Evolutionary conservation across 1,140 invertebrate species (phyloP).

Genomic region (Bombus balteatus): DNA sequence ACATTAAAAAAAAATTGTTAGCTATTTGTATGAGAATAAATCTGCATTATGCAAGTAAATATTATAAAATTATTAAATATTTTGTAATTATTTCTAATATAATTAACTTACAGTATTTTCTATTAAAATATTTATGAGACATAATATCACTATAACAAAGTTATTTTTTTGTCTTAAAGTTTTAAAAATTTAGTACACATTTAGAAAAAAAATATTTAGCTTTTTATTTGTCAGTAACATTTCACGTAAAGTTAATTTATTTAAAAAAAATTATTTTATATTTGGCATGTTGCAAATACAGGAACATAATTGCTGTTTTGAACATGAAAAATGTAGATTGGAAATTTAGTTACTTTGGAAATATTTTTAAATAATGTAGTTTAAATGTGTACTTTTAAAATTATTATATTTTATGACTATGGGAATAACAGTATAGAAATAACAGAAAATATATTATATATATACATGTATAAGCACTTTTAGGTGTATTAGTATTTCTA

Average conservation of each 20-base stretch:
- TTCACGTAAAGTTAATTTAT: not conserved
- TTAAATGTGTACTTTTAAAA: no score
- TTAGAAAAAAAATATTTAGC: not conserved
- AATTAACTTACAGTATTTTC: conserved; percentile 2
- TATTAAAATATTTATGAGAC: not conserved
- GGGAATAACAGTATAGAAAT: no score
- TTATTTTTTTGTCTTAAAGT: not conserved
- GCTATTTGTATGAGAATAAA: not conserved
- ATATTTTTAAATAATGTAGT: no score
- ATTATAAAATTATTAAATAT: not conserved
- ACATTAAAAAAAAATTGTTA: not conserved
- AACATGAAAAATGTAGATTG: not conserved
- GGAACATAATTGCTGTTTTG: not conserved
- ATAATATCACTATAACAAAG: not conserved
- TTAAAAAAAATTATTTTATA: not conserved
- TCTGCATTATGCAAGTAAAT: conserved; percentile 6
- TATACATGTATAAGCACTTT: no score
- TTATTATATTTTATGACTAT: no score
- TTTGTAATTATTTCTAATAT: not conserved
- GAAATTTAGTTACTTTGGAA: not conserved
- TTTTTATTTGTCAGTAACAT: not conserved
- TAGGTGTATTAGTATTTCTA: no score
- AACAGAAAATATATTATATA: no score
- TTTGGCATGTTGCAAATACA: not conserved
- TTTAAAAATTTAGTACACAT: not conserved